These are phyloP conservation scores for Molossus alvarezi DNA, from an alignment of 2,797 vertebrate species.

Conservation along the genomic window DNA sequence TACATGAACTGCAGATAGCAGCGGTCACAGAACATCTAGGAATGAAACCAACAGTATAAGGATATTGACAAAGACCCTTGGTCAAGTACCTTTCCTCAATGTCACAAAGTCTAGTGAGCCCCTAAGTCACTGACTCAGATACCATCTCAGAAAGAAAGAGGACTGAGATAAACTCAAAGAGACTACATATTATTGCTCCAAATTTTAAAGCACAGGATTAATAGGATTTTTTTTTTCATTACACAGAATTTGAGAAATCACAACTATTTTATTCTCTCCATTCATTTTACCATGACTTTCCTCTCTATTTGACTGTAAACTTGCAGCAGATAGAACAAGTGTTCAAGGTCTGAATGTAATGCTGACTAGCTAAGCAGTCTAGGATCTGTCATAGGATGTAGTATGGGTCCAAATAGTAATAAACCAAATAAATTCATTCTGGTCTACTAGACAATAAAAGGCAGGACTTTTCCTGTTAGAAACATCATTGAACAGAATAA, in stretches of 20 bases:
- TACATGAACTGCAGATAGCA: background rate
- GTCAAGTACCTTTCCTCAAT: background rate
- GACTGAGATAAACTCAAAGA: background rate
- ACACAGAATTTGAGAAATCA: background rate
- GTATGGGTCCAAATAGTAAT: background rate
- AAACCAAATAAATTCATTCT: background rate
- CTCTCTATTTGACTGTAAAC: background rate
- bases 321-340: background rate
- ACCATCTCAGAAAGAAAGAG: background rate
- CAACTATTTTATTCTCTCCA: background rate
- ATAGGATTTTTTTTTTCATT: background rate
- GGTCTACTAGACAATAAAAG: background rate
- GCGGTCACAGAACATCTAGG: background rate
- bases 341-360: background rate
- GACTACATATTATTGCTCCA: background rate
- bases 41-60: background rate
- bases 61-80: background rate
- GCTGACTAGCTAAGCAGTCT: background rate
- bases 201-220: background rate
- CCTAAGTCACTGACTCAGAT: background rate
- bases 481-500: slow-evolving; percentile 6
- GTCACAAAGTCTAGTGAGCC: background rate
- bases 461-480: background rate
- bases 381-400: background rate
- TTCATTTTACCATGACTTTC: background rate